Base-by-base conservation (phyloP, 2,113 vertebrate species). In the Chlamydotis undulata region DNA sequence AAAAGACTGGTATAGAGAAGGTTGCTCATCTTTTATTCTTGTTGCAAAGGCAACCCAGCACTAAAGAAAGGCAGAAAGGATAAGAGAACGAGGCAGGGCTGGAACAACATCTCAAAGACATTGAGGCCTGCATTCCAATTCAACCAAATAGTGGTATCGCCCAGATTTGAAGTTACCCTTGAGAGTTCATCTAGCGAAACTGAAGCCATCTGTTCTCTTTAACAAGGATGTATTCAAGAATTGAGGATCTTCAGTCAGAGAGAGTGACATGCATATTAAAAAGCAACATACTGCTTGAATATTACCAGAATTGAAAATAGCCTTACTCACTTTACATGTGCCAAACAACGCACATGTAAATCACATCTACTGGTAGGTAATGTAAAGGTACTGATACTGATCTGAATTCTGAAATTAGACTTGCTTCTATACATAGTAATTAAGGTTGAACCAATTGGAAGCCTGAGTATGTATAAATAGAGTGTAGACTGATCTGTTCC, bases 161-260 rank as follows among this genome's bases (percentile, higher is more conserved):
- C 73, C 70, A 92, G 81, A 82, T 80, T 80, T 74, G 50, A 94
- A 95, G 91, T 74, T 67, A 95, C 84, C 22, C 31, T 85, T 83
- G 84, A 70, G 82, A 90, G 85, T 92, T 97, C 89, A 80, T 92
- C 93, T 83, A 45, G 65, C 56, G 74, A 94, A 97, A 92, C 80
- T 50, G 77, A 92, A 96, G 95, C 95, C 94, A 97, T 97, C 94
- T 97, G 96, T 83, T 97, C 87, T 59, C 67, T 65, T 79, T 96
- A 97, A 94, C 70, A 92, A 96, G 90, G 67, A 94, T 92, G 70
- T 83, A 93, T 95, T 97, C 85, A 95, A 95, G 92, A 95, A 94
- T 25, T n/a, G 45, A 95, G 77, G 60, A 81, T 26, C 87, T 94
- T 83, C 81, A 96, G 56, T 91, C 89, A 83, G 95, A 87, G 63